Evolutionary conservation across 2,888 invertebrate species (phyloP).

Genomic region (Drosophila picticornis): DNA sequence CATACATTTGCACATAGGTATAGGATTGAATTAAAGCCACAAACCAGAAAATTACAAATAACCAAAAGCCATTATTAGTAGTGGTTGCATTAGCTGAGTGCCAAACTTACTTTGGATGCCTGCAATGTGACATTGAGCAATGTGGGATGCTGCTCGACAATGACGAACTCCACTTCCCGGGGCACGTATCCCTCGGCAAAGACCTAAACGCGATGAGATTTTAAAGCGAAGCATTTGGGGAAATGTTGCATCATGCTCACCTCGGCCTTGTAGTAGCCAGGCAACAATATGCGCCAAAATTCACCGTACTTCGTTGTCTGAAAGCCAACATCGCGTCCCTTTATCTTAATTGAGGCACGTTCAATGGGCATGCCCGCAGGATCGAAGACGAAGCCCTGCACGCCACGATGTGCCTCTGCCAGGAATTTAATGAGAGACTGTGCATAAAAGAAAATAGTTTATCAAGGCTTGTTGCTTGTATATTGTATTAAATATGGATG

Average conservation of each 20-base stretch:
- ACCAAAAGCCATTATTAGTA: not conserved
- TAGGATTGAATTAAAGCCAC: conserved; percentile 43
- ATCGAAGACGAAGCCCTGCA: conserved; percentile 94
- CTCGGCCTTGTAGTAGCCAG: conserved; percentile 94
- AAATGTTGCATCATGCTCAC: conserved; percentile 85
- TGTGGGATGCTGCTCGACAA: conserved; percentile 94
- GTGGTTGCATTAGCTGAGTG: not conserved
- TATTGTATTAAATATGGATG: not conserved
- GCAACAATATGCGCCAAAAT: conserved; percentile 96
- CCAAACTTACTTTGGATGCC: conserved; percentile 88
- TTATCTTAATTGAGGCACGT: conserved; percentile 91
- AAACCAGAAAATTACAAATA: conserved; percentile 33
- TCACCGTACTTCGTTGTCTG: conserved; percentile 96
- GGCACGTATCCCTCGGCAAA: conserved; percentile 94
- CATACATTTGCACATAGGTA: conserved; percentile 5
- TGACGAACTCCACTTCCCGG: conserved; percentile 93
- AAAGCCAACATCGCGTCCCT: conserved; percentile 93
- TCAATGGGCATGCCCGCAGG: conserved; percentile 92
- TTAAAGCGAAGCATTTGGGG: not conserved
- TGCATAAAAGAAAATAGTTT: conserved; percentile 74
- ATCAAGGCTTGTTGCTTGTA: not conserved
- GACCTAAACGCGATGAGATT: conserved; percentile 86
- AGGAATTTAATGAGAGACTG: conserved; percentile 93
- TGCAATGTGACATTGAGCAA: conserved; percentile 93
- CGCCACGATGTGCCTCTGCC: conserved; percentile 94